These are phyloP conservation scores for Muscicapa striata DNA, from an alignment of 2,797 vertebrate genomes.

Conservation along the genomic window DNA sequence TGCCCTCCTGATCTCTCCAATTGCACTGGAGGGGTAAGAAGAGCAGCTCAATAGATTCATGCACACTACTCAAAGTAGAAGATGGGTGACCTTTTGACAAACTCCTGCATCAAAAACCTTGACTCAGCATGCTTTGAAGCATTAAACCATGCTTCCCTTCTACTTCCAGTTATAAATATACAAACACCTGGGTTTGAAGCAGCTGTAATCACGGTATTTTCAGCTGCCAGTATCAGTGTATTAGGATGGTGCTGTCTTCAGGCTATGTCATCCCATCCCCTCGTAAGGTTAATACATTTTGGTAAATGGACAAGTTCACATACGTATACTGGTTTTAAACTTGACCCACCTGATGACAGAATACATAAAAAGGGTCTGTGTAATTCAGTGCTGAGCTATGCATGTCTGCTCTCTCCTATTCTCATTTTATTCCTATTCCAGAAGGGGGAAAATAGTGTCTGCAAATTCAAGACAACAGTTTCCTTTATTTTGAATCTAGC, in stretches of 20 bases:
- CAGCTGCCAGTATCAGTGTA: neutral
- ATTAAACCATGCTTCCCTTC: neutral
- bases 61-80: neutral
- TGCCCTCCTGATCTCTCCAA: neutral
- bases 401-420: neutral
- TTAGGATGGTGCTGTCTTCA: neutral
- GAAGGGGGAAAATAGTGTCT: neutral
- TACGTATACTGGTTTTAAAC: neutral
- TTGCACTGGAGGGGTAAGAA: neutral
- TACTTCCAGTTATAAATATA: neutral
- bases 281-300: neutral
- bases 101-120: neutral
- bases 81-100: neutral
- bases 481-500: neutral
- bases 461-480: neutral
- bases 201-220: neutral
- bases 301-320: neutral
- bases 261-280: neutral
- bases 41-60: neutral
- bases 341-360: neutral
- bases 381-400: neutral
- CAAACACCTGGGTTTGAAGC: neutral
- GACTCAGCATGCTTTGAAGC: neutral
- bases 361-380: neutral
- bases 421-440: neutral